Conservation (phyloP, 2,888 invertebrate genomes). For the Caenorhabditis sp. region DNA sequence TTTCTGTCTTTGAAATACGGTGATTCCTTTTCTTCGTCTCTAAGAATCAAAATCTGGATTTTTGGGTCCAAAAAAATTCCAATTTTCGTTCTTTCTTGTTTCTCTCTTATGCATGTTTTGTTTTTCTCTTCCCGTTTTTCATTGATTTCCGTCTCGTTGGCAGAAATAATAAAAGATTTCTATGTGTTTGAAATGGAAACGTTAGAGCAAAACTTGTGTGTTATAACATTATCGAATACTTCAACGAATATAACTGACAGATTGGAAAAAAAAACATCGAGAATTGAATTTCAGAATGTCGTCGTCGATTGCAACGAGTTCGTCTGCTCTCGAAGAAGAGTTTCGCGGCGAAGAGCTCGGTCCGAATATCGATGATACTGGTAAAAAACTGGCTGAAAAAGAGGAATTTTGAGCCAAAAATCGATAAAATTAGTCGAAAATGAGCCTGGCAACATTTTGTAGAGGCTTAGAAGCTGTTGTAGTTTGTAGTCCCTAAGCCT, state of each 20-base stretch:
- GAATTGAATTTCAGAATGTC: conserved; percentile 18
- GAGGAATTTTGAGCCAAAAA: background rate
- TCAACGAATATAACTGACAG: no score
- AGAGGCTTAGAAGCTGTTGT: background rate
- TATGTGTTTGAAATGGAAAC: conserved; percentile 7
- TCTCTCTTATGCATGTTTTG: background rate
- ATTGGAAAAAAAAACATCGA: background rate
- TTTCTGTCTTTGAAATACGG: conserved; percentile 43
- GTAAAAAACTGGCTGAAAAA: background rate
- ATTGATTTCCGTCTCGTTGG: background rate
- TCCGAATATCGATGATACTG: conserved; percentile 17
- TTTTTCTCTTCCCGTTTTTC: background rate
- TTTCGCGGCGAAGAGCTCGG: background rate
- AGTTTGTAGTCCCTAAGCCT: background rate
- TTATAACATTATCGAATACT: no score
- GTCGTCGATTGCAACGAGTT: conserved; percentile 2
- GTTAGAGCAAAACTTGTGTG: no score
- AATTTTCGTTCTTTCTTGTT: background rate
- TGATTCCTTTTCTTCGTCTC: conserved; percentile 27
- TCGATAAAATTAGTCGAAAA: background rate
- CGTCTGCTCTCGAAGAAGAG: conserved; percentile 15
- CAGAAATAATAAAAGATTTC: conserved; percentile 20
- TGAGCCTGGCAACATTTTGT: background rate
- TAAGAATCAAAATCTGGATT: no score
- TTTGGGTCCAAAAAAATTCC: background rate